Evolutionary conservation across 2,888 invertebrate genomes (phyloP).

Genomic region (Diarsia dahlii): DNA sequence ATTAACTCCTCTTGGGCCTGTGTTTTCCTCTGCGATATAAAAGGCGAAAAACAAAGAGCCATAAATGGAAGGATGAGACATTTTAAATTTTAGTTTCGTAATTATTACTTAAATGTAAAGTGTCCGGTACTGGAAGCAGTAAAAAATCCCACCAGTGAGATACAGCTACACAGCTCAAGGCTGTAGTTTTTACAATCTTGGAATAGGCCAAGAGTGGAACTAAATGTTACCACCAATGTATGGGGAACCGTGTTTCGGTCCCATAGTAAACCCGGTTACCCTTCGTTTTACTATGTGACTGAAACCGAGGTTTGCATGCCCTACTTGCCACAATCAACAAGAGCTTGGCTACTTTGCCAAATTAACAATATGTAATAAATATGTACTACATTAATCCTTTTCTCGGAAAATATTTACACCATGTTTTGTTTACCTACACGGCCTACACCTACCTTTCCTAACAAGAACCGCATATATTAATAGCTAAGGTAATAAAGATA

Average conservation of each 20-base stretch:
- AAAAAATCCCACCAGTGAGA: background rate
- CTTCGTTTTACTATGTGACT: too few relatives aligned
- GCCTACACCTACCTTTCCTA: too few relatives aligned
- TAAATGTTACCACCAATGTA: background rate
- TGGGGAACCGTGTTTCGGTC: too few relatives aligned
- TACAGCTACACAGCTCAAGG: too few relatives aligned
- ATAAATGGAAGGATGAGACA: conserved; percentile 65
- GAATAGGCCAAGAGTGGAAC: background rate
- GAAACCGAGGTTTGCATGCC: too few relatives aligned
- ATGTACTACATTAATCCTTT: background rate
- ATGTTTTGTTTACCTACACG: background rate
- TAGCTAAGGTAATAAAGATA: background rate
- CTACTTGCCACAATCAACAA: background rate
- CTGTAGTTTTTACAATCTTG: background rate
- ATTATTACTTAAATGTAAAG: background rate
- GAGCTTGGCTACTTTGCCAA: background rate
- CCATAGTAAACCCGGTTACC: too few relatives aligned
- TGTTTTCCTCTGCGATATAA: conserved; percentile 79
- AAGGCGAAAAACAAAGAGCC: conserved; percentile 64
- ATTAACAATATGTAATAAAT: background rate
- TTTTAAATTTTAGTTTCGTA: background rate
- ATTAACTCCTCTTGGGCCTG: conserved; percentile 71
- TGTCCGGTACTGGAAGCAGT: background rate
- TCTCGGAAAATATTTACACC: background rate
- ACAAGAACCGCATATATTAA: background rate